phyloP scores from a whole-genome alignment of 1,140 invertebrate genomes.

The Caenorhabditis latens region DNA sequence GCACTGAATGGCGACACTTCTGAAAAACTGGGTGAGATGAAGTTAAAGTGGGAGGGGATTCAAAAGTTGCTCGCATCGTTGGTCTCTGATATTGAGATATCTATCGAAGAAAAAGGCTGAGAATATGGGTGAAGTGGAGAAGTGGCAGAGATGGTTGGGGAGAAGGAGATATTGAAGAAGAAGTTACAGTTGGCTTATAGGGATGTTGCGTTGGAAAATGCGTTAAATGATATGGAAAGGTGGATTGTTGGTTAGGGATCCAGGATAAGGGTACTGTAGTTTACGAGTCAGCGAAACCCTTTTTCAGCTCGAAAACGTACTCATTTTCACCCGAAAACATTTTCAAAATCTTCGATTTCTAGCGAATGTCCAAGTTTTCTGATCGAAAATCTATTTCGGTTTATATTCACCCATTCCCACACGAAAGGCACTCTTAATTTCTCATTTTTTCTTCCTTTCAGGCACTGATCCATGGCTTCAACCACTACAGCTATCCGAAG shows the following conservation, averaged over 20 bases:
- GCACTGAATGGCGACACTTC: conserved; percentile 83
- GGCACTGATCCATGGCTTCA: too few relatives aligned
- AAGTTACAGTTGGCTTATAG: conserved; percentile 96
- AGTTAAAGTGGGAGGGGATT: conserved; percentile 81
- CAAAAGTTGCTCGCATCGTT: conserved; percentile 21
- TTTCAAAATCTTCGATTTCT: too few relatives aligned
- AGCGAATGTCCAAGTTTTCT: too few relatives aligned
- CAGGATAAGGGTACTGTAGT: too few relatives aligned
- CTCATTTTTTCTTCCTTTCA: too few relatives aligned
- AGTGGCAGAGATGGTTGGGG: conserved; percentile 91
- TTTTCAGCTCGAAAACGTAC: too few relatives aligned
- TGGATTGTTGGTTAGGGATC: conserved; percentile 61
- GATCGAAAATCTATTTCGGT: too few relatives aligned
- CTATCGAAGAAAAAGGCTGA: conserved; percentile 86
- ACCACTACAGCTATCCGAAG: too few relatives aligned
- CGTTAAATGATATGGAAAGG: conserved; percentile 65
- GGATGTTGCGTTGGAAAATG: conserved; percentile 86
- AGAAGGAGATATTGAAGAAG: conserved; percentile 88
- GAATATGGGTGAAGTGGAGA: conserved; percentile 93
- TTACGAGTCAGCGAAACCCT: too few relatives aligned
- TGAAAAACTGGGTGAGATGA: conserved; percentile 90
- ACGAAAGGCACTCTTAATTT: too few relatives aligned
- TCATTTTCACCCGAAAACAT: too few relatives aligned
- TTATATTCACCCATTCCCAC: too few relatives aligned
- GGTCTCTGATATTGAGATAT: background rate